Base-by-base conservation (phyloP, 2,113 vertebrate genomes). In the Polyodon spathula region DNA sequence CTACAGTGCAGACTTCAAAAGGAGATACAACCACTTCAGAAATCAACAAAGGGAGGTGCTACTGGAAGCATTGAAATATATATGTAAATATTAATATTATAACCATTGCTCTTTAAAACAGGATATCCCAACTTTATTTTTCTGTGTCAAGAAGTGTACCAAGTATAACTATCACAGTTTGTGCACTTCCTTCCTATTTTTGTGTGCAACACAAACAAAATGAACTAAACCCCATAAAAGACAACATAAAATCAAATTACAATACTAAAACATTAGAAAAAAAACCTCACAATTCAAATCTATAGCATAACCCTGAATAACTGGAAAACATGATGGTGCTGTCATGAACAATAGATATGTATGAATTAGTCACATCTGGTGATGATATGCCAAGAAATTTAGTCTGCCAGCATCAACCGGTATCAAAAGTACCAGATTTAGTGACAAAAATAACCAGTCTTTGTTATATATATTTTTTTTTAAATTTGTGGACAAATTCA, bases 51-150 rank as follows among this genome's bases (percentile, higher is more conserved):
- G 27, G 27, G 27, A 27, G 27, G 27, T 27, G 27, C 27, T 27
- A 27, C 27, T 27, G 27, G 27, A 50, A n/a, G 9, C 14, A 11
- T 14, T n/a, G 15, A 12, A 10, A n/a, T 14, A 50, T 50, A 4
- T 10, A 6, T 50, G 71, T 62, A 77, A 63, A 52, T 62, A 72
- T 52, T 64, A 50, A 50, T 50, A 54, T 54, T 57, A 17, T 67
- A 76, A 40, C 63, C 73, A 40, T 39, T n/a, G 66, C 56, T 76
- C 76, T 81, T 79, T 83, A 77, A 87, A 88, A 87, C 84, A 84
- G 79, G 83, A 80, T 86, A 84, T 87, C 79, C 81, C 86, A 87
- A 86, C 86, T 83, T 87, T 88, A 83, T 86, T 87, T 88, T 88
- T 79, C 81, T 82, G 85, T 78, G 48, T 50, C 48, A 50, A 50